Evolutionary conservation across 2,888 invertebrate genomes (phyloP).

Genomic region (Crossocerus cetratus): DNA sequence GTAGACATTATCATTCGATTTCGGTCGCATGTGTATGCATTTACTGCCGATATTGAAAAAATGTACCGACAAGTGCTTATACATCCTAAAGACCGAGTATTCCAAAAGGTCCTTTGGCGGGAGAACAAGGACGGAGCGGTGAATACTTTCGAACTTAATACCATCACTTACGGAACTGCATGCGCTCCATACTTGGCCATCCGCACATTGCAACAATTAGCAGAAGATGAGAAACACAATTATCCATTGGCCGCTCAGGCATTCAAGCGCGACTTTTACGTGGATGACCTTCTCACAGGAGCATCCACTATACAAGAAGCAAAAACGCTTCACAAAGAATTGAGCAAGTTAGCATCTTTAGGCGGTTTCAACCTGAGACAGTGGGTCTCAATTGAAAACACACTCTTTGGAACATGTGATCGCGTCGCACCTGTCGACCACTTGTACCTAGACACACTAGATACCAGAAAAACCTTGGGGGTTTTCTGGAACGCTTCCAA

Average conservation of each 20-base stretch:
- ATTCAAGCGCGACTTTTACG: neutral
- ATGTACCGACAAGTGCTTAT: neutral
- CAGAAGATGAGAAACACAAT: neutral
- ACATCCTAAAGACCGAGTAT: neutral
- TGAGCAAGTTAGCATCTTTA: neutral
- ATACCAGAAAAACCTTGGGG: neutral
- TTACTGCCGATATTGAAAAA: neutral
- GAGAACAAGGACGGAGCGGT: too few relatives aligned
- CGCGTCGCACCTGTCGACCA: too few relatives aligned
- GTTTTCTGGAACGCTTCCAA: neutral
- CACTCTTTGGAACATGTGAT: neutral
- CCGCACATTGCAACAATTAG: neutral
- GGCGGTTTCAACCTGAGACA: neutral
- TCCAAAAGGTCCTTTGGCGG: neutral
- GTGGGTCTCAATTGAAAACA: constrained; percentile 1
- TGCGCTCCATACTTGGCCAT: neutral
- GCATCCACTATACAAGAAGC: neutral
- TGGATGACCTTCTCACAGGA: neutral
- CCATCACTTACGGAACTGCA: neutral
- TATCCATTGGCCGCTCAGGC: neutral
- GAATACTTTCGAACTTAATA: neutral
- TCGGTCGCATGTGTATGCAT: neutral
- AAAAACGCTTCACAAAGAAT: neutral
- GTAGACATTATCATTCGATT: neutral
- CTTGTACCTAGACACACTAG: neutral